phyloP scores from a whole-genome alignment of 2,888 invertebrate genomes.

The Lypha dubia region DNA sequence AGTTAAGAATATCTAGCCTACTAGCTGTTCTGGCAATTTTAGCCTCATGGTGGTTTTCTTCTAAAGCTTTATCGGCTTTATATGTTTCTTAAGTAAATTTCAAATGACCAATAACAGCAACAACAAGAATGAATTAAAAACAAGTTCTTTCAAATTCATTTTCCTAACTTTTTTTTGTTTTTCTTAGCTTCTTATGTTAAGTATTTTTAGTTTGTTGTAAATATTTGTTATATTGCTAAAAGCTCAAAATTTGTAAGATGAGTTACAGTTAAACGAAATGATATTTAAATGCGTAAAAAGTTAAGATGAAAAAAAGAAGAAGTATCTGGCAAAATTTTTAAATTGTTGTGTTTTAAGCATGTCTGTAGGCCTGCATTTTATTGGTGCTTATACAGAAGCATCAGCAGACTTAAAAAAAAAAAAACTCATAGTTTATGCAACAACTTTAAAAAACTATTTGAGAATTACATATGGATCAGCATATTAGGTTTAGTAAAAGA shows the following conservation, averaged over 20 bases:
- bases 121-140: constrained; percentile 68
- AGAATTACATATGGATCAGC: too few relatives aligned
- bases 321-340: too few relatives aligned
- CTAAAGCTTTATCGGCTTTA: constrained; percentile 71
- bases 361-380: too few relatives aligned
- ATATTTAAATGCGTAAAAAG: background rate
- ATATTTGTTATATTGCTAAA: constrained; percentile 55
- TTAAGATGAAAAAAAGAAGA: too few relatives aligned
- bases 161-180: constrained; percentile 62
- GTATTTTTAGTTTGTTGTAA: constrained; percentile 55
- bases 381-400: too few relatives aligned
- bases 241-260: constrained; percentile 59
- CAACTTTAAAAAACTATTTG: too few relatives aligned
- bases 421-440: too few relatives aligned
- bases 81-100: constrained; percentile 66
- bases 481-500: too few relatives aligned
- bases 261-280: constrained; percentile 41
- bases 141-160: constrained; percentile 70
- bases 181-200: constrained; percentile 43
- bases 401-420: too few relatives aligned
- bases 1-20: constrained; percentile 6
- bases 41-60: constrained; percentile 58
- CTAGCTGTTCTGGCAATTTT: constrained; percentile 30
- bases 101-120: constrained; percentile 53
- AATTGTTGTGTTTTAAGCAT: too few relatives aligned